A percentile compares a stretch with the other conserved stretches of the same genome.
Conservation (phyloP, 2,888 invertebrate species). For the Tiphia femorata region DNA sequence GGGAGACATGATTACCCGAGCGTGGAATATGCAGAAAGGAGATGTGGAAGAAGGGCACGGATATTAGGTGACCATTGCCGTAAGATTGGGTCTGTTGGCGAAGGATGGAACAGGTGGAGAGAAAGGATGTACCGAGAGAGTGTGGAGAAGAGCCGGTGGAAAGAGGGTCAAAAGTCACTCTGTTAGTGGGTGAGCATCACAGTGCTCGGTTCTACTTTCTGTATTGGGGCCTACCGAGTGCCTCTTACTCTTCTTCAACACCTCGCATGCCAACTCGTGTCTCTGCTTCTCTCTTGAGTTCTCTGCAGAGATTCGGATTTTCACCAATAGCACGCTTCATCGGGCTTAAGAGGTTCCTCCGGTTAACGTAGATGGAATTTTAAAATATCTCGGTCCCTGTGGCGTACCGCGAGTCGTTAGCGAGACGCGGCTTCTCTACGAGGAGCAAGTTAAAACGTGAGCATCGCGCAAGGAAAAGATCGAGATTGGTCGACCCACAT, state of each 20-base stretch:
- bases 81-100: constrained; percentile 14
- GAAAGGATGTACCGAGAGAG: constrained; percentile 19
- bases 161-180: constrained; percentile 59
- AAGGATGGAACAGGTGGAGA: constrained; percentile 3
- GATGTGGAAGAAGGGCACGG: constrained; percentile 5
- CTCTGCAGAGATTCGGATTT: neutral
- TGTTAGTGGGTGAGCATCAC: constrained; percentile 63
- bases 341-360: no score
- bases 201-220: constrained; percentile 57
- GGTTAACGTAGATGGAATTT: no score
- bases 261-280: neutral
- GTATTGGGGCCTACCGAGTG: no score
- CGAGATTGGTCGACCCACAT: no score
- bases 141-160: constrained; percentile 29
- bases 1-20: constrained; percentile 28
- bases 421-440: no score
- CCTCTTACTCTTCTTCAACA: constrained; percentile 21
- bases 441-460: no score
- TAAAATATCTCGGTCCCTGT: no score
- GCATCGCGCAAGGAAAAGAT: no score
- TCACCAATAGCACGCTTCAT: no score
- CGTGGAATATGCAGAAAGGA: neutral
- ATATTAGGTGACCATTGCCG: no score
- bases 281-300: neutral
- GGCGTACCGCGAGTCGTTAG: no score